Base-by-base conservation (phyloP, 37 sponge, comb jelly and placozoan genomes). In the Halichondria panicea region DNA sequence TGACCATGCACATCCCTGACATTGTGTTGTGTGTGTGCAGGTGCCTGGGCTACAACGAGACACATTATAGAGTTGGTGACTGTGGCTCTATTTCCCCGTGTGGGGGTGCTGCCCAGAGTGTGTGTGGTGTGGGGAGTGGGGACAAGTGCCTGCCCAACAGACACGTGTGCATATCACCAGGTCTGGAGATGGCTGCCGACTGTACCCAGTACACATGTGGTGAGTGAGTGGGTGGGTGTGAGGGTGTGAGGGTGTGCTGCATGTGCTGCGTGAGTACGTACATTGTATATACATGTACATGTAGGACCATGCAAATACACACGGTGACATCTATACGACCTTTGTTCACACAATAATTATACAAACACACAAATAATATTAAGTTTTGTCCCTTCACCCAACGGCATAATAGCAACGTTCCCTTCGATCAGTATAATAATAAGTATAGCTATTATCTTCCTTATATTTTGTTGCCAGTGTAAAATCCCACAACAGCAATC, bases 121-220 rank as follows among this genome's bases (percentile, higher is more conserved):
- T 24, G 31, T 64, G 75, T 57, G 50, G 28, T 6, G 1, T 18
- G 12, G 68, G 75, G 19, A 38, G 32, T 45, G 38, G 67, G n/a
- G n/a, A n/a, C n/a, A n/a, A n/a, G 15, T 82, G 83, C 50, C 32
- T 74, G 53, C 68, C 75, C 11, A 41, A 24, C 19, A 77, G 69
- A 27, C 59, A 57, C 21, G 70, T 68, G 32, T 84, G 77, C 43
- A 15, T 75, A 11, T 76, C n/a, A n/a, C 62, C 27, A 71, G 52
- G 8, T 35, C 7, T 38, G 12, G n/a, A 1, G 0, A 70, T 8
- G 4, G 4, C 4, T 50, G 31, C 4, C 21, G 50, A 37, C 4
- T 82, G 83, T 60, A 24, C 22, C 6, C 83, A 82, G 43, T 65
- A 67, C 44, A 74, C 75, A 32, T 82, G 83, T 66, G 83, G 83